Evolutionary conservation across 1,140 invertebrate genomes (phyloP).

Genomic region (Nephila pilipes): DNA sequence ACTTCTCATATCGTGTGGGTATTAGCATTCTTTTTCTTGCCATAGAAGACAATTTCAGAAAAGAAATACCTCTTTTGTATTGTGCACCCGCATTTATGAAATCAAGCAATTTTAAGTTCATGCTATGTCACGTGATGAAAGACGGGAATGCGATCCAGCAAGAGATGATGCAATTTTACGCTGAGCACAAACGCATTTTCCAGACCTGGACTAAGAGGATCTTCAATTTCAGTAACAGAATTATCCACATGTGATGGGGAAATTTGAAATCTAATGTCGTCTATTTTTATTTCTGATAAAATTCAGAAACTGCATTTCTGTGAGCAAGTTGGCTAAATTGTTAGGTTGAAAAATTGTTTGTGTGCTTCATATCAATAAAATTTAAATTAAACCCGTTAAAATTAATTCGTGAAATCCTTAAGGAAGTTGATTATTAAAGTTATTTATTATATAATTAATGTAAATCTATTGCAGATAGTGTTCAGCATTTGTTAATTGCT

Average conservation of each 20-base stretch:
- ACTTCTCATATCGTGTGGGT: conserved; percentile 29
- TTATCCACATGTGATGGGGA: neutral
- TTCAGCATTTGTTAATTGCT: too few relatives aligned
- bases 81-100: conserved; percentile 35
- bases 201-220: too few relatives aligned
- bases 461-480: too few relatives aligned
- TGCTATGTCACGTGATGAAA: conserved; percentile 42
- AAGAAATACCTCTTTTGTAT: conserved; percentile 6
- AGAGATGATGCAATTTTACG: conserved; percentile 45
- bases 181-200: neutral
- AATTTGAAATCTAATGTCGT: neutral
- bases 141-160: neutral
- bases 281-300: too few relatives aligned
- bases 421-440: too few relatives aligned
- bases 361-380: too few relatives aligned
- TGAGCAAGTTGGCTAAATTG: too few relatives aligned
- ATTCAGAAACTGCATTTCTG: too few relatives aligned
- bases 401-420: too few relatives aligned
- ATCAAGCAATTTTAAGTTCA: conserved; percentile 57
- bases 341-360: too few relatives aligned
- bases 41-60: neutral
- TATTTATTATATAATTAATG: too few relatives aligned
- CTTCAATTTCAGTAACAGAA: neutral
- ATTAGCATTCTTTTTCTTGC: conserved; percentile 20
- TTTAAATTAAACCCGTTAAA: too few relatives aligned